Evolutionary conservation across 2,888 invertebrate genomes (phyloP).

Genomic region (Muschampia plurimacula): DNA sequence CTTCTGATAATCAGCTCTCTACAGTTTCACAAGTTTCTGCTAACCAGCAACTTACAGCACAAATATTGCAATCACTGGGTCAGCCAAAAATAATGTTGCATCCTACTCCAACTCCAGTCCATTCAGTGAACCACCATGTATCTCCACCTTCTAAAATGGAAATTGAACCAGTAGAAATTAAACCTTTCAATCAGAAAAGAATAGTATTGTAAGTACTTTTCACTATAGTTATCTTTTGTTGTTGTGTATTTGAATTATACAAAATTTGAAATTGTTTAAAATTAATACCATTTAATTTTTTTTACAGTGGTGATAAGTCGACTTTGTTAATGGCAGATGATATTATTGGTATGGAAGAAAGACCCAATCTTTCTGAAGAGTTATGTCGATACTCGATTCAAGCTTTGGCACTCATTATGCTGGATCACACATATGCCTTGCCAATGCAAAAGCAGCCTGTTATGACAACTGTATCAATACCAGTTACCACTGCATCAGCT

Average conservation of each 20-base stretch:
- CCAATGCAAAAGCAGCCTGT: constrained; percentile 75
- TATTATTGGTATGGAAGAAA: constrained; percentile 80
- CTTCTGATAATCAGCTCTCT: constrained; percentile 68
- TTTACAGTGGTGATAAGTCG: constrained; percentile 80
- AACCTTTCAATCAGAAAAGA: constrained; percentile 70
- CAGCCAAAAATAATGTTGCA: constrained; percentile 77
- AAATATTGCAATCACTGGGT: constrained; percentile 86
- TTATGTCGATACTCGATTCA: constrained; percentile 79
- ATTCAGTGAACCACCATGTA: constrained; percentile 52
- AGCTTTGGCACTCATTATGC: constrained; percentile 76
- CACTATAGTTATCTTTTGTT: neutral
- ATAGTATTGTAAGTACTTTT: constrained; percentile 74
- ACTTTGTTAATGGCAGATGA: constrained; percentile 80
- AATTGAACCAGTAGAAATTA: constrained; percentile 59
- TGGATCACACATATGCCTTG: constrained; percentile 79
- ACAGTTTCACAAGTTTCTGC: constrained; percentile 83
- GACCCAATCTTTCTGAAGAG: constrained; percentile 79
- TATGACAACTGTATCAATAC: constrained; percentile 49
- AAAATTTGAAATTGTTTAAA: neutral
- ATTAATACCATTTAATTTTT: constrained; percentile 21
- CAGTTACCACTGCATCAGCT: constrained; percentile 50
- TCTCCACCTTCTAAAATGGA: constrained; percentile 56
- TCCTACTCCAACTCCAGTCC: constrained; percentile 57
- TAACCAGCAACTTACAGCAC: constrained; percentile 87
- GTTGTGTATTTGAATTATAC: neutral